Conservation (phyloP, 1,140 invertebrate genomes). For the Oscheius sp. region DNA sequence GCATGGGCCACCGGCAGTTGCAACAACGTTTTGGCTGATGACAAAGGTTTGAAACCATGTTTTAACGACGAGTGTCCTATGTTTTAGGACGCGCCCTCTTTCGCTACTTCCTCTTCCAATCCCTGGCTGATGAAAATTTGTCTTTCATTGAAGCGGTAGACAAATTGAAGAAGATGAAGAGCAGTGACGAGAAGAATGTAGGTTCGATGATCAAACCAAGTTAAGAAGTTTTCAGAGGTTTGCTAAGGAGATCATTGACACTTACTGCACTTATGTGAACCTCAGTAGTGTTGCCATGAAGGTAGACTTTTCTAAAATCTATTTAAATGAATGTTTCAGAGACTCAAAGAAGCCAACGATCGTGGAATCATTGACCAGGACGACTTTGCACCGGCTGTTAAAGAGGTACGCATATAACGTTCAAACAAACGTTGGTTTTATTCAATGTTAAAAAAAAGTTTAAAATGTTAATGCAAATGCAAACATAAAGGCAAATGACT, state of each 20-base stretch:
- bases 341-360: constrained; percentile 40
- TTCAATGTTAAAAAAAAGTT: too few relatives aligned
- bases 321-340: constrained; percentile 31
- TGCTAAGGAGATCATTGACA: constrained; percentile 48
- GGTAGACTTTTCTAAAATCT: constrained; percentile 25
- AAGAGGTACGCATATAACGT: constrained; percentile 48
- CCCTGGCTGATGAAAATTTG: constrained; percentile 56
- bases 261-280: constrained; percentile 49
- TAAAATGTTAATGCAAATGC: too few relatives aligned
- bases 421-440: too few relatives aligned
- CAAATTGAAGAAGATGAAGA: constrained; percentile 54
- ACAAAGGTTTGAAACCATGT: constrained; percentile 43
- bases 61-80: constrained; percentile 10
- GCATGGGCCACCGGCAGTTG: constrained; percentile 53
- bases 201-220: background rate
- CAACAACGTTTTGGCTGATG: constrained; percentile 49
- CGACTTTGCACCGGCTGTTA: constrained; percentile 48
- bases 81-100: constrained; percentile 49
- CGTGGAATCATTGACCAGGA: constrained; percentile 35
- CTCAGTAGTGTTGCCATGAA: constrained; percentile 49
- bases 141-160: constrained; percentile 53
- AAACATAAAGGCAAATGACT: too few relatives aligned
- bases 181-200: constrained; percentile 44
- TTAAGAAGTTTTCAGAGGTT: constrained; percentile 14
- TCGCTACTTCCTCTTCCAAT: constrained; percentile 55